Percentiles rank a stretch among this genome's conserved stretches.
Evolutionary conservation across 2,113 vertebrate genomes (phyloP).

Genomic region (Eira barbara): DNA sequence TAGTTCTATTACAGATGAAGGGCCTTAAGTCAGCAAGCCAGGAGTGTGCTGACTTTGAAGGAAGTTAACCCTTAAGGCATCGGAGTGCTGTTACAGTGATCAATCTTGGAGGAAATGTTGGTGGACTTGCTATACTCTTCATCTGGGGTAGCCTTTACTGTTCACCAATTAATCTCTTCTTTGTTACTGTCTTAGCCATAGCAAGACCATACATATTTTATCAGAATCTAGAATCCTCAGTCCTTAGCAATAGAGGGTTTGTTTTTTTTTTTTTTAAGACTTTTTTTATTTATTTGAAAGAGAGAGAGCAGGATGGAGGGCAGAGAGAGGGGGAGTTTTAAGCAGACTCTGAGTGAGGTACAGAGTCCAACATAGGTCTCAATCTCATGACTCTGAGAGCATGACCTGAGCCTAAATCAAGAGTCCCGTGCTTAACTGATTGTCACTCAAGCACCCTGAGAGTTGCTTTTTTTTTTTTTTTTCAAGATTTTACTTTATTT

Average conservation of each 20-base stretch:
- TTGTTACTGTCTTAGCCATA: not conserved
- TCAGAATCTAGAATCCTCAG: not conserved
- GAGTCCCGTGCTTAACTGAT: not conserved
- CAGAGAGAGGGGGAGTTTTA: not conserved
- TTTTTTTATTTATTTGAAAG: not conserved
- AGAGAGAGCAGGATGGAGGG: not conserved
- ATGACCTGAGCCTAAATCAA: not conserved
- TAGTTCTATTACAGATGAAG: not conserved
- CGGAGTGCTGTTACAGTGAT: not conserved
- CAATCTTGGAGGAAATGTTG: not conserved
- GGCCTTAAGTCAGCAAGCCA: not conserved
- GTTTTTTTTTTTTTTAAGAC: not conserved
- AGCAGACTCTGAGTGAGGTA: not conserved
- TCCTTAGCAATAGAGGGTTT: not conserved
- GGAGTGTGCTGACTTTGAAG: not conserved
- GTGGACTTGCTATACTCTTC: not conserved
- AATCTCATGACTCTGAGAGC: not conserved
- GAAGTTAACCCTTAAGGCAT: not conserved
- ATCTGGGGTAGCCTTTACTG: not conserved
- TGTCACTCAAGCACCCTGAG: not conserved
- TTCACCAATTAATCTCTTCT: not conserved
- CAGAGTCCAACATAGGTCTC: not conserved
- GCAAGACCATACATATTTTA: not conserved
- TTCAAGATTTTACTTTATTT: no score
- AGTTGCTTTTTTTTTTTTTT: not conserved